Evolutionary conservation across 1,140 invertebrate genomes (phyloP).

Genomic region (Idris sp.): DNA sequence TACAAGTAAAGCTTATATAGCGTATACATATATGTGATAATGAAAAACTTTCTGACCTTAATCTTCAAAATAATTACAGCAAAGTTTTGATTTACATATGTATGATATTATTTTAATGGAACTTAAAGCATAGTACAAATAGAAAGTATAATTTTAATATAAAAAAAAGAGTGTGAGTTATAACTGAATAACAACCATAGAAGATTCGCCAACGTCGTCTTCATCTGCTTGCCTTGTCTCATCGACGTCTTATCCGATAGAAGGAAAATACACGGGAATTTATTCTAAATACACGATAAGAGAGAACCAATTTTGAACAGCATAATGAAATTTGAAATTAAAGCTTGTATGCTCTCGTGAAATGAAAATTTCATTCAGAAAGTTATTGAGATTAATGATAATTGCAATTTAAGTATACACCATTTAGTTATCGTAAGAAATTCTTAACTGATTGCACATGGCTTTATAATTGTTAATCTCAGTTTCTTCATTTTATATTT

Average conservation of each 20-base stretch:
- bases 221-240: slow-evolving; percentile 27
- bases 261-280: slow-evolving; percentile 26
- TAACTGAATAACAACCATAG: slow-evolving; percentile 20
- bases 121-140: slow-evolving; percentile 7
- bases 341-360: slow-evolving; percentile 2
- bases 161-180: slow-evolving; percentile 20
- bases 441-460: slow-evolving; percentile 6
- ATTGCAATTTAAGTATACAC: not conserved
- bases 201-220: slow-evolving; percentile 13
- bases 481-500: slow-evolving; percentile 17
- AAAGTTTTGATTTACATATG: too few relatives aligned
- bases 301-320: slow-evolving; percentile 18
- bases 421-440: not conserved
- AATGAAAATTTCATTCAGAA: not conserved
- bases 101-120: slow-evolving; percentile 14
- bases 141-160: slow-evolving; percentile 21
- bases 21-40: slow-evolving; percentile 18
- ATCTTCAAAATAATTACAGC: too few relatives aligned
- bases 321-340: slow-evolving; percentile 11
- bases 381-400: slow-evolving; percentile 19
- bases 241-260: slow-evolving; percentile 15
- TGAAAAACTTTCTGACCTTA: too few relatives aligned
- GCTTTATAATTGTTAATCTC: slow-evolving; percentile 10
- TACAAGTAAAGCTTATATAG: slow-evolving; percentile 11
- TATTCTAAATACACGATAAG: slow-evolving; percentile 11